A percentile compares a stretch with the other conserved stretches of the same genome.
Evolutionary conservation across 2,888 invertebrate species (phyloP).

Genomic region (Dicycla oo): DNA sequence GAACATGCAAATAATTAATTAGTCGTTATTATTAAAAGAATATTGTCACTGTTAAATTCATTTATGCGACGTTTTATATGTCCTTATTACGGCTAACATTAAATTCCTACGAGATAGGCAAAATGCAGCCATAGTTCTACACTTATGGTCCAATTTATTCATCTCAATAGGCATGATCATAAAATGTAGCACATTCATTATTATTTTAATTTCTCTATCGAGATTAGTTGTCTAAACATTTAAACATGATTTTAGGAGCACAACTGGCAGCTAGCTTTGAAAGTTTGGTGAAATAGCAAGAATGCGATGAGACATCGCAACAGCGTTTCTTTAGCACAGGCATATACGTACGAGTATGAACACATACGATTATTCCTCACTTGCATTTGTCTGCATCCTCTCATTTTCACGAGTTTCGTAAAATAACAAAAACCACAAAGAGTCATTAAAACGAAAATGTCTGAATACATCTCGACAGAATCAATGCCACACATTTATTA

Average conservation of each 20-base stretch:
- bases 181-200: conserved; percentile 42
- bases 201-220: conserved; percentile 44
- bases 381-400: conserved; percentile 23
- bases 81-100: conserved; percentile 41
- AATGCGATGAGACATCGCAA: conserved; percentile 54
- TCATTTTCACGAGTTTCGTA: conserved; percentile 31
- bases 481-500: conserved; percentile 62
- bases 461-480: conserved; percentile 46
- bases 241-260: conserved; percentile 35
- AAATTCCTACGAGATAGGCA: conserved; percentile 33
- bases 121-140: conserved; percentile 39
- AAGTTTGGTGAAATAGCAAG: conserved; percentile 40
- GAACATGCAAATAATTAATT: conserved; percentile 63
- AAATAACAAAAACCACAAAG: conserved; percentile 33
- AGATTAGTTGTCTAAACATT: conserved; percentile 37
- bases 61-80: conserved; percentile 50
- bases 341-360: conserved; percentile 45
- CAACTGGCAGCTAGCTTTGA: conserved; percentile 23
- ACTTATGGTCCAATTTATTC: conserved; percentile 41
- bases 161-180: conserved; percentile 48
- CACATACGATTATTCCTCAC: conserved; percentile 41
- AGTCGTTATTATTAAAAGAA: conserved; percentile 59
- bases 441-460: conserved; percentile 34
- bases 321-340: conserved; percentile 51
- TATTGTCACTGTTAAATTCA: conserved; percentile 68